Evolutionary conservation across 2,888 invertebrate species (phyloP), one percentile per base, ranked within the genome.

Genomic region (Microplitis deprimator): DNA sequence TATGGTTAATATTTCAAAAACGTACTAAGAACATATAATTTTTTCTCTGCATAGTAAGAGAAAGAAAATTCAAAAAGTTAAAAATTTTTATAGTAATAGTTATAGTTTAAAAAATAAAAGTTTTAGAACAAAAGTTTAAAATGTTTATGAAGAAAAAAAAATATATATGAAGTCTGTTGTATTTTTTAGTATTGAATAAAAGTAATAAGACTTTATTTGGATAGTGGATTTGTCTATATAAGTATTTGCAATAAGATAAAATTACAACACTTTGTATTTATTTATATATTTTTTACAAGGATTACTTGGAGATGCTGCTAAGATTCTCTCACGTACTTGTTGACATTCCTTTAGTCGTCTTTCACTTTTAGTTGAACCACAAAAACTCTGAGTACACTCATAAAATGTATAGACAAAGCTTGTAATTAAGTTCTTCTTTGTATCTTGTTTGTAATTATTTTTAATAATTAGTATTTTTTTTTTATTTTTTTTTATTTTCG

Each of bases 371-470:
- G 50, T 50, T 50, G 8, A 29, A 29, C 29, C 29, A 13, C 13
- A 13, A 50, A 13, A 50, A 50, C 50, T 50, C 10, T 50, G 6
- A 50, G 50, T 13, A 5, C 50, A 50, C 50, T 50, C 5, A 13
- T 8, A 13, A 50, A 50, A 13, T 13, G 5, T 50, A 50, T 50
- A 50, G 50, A 50, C 50, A 50, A 50, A 13, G 50, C 50, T 1
- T 50, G 50, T 50, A 50, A 50, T 50, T 50, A 13, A 8, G 8
- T 13, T 50, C 13, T 6, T 60, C 20, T 10, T 69, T 62, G 17
- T 20, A 17, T 40, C 10, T 69, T 64, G 38, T 75, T 41, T 73
- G 41, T 50, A 61, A 65, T 60, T 7, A 39, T 41, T 50, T 50
- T 4, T 50, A 13, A 13, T 50, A 50, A 50, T 50, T 50, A 50